Base-by-base conservation (phyloP, 1,140 invertebrate genomes). In the Caenorhabditis brenneri region DNA sequence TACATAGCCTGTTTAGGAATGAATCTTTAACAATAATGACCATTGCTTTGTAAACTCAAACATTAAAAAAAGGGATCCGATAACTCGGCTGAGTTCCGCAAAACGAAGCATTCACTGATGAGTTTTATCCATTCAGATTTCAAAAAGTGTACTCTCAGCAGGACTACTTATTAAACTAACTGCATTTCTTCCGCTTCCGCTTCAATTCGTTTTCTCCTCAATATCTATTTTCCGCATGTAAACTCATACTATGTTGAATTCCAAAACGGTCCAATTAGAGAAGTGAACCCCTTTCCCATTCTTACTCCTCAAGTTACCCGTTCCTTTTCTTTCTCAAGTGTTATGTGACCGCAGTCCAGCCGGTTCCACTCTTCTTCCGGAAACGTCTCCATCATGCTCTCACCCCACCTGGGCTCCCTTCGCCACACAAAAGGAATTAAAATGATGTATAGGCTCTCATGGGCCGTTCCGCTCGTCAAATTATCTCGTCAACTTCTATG, bases 291-390 rank as follows among this genome's bases (percentile, higher is more conserved):
- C 6, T 27, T 27, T 55, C 27, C 19, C 31, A 19, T 36, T 65
- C 58, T 22, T 24, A 19, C 31, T 65, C n/a, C 36, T 74, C 65
- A 74, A 74, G 36, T 74, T 42, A 74, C 65, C 36, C 58, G 4
- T 51, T 74, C n/a, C 58, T 36, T 51, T 51, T 9, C 1, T 5
- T 74, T 74, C 36, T 74, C 65, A 74, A 74, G 65, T 74, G 65
- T 74, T 74, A 42, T 74, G 65, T 46, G 65, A 74, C 65, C 65
- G 65, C 65, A 29, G 65, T 42, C 27, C 65, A 74, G 65, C 65
- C 65, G 65, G 65, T 74, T 74, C 65, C 65, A 74, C 65, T 74
- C 36, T 74, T 42, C 65, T 46, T 9, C 65, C 65, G 65, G 65
- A 74, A 74, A 74, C 65, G 65, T 42, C 58, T 65, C 22, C 58